Evolutionary conservation across 2,113 vertebrate genomes (phyloP), one percentile per base, ranked within the genome.

Genomic region (Egretta garzetta): DNA sequence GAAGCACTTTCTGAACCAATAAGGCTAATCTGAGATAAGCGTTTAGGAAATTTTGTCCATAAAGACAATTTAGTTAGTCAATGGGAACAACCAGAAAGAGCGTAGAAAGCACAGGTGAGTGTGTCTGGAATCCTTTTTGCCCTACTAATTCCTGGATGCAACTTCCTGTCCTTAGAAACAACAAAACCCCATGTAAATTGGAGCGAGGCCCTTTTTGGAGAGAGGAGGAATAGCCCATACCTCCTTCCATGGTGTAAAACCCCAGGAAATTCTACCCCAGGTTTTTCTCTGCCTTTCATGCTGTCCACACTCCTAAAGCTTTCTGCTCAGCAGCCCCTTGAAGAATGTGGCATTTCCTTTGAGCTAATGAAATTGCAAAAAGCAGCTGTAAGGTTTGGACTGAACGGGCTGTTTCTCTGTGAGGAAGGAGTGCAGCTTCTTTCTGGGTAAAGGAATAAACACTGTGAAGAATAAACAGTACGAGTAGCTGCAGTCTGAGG

Each of bases 301-400:
- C 37, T 79, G 93, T 81, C 63, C 45, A 55, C 12, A 66, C 2
- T 62, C 47, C 16, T 55, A 75, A 59, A 62, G 15, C 37, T 85
- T 76, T 88, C 74, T 92, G 66, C 35, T 96, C 33, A 80, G 88
- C 53, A 64, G 56, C n/a, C 26, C 24, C 76, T 92, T 47, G 53
- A 91, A 87, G 52, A 91, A 91, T 43, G 53, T 47, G 37, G 21
- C 64, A 63, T 87, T 95, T 97, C 52, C 60, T 94, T 91, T 87
- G 39, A 89, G 47, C 49, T 83, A 89, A 79, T 89, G 21, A 94
- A 93, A 53, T 56, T 89, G 23, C 56, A 79, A 81, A 50, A 77
- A 84, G 26, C 72, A 94, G 28, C 58, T 83, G 33, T 66, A 66
- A 92, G 35, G 58, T 70, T 72, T 70, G 37, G 67, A 83, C 41